Conservation (phyloP, 2,888 invertebrate species). For the Dexiosoma caninum region DNA sequence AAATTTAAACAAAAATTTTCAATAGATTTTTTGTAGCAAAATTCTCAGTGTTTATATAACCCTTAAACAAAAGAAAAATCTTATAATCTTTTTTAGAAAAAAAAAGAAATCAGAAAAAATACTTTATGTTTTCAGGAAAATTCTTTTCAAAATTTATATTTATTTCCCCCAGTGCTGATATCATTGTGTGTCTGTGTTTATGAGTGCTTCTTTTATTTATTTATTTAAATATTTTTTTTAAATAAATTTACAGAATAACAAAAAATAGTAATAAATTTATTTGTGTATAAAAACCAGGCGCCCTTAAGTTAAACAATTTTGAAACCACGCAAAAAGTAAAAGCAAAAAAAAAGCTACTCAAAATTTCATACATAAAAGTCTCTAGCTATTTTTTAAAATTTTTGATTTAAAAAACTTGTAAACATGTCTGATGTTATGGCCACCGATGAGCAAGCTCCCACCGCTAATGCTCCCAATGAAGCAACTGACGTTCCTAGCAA, state of each 20-base stretch:
- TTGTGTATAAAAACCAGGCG: constrained; percentile 5
- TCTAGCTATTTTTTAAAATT: constrained; percentile 35
- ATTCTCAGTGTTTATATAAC: constrained; percentile 38
- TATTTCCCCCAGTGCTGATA: neutral
- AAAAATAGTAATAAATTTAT: constrained; percentile 15
- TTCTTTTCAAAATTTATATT: constrained; percentile 38
- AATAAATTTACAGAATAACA: constrained; percentile 31
- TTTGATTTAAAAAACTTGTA: constrained; percentile 2
- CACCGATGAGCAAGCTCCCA: constrained; percentile 65
- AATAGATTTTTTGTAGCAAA: neutral
- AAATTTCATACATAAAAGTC: neutral
- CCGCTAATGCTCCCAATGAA: constrained; percentile 50
- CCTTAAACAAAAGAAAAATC: constrained; percentile 21
- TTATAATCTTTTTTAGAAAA: constrained; percentile 18
- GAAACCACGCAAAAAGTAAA: constrained; percentile 2
- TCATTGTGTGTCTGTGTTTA: neutral
- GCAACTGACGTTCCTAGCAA: constrained; percentile 61
- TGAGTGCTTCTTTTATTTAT: neutral
- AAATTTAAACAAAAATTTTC: neutral
- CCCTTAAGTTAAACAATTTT: constrained; percentile 23
- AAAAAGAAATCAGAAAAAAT: constrained; percentile 2
- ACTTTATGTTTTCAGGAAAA: constrained; percentile 25
- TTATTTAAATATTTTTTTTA: constrained; percentile 8
- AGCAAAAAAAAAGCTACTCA: neutral
- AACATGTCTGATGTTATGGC: constrained; percentile 72